A percentile compares a stretch with the other conserved stretches of the same genome.
Conservation (phyloP, 2,797 vertebrate species). For the Channallabes apus region DNA sequence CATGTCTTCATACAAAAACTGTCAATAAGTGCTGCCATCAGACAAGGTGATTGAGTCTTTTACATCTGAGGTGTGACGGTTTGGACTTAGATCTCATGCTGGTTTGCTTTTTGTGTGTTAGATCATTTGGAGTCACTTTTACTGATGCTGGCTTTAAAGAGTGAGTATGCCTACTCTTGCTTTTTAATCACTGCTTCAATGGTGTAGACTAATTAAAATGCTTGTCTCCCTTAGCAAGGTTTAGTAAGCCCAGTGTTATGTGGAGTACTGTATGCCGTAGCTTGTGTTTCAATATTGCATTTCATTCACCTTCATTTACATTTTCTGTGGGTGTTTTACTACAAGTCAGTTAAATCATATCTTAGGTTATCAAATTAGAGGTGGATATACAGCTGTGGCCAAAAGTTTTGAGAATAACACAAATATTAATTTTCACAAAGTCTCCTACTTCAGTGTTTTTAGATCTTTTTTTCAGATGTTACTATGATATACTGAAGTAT, state of each 20-base stretch:
- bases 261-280: neutral
- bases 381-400: neutral
- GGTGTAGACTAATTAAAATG: slow-evolving; percentile 10
- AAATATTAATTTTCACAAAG: too few relatives aligned
- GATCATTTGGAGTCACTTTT: slow-evolving; percentile 8
- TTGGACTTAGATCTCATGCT: slow-evolving; percentile 12
- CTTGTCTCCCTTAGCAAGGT: neutral
- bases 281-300: neutral
- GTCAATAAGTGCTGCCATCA: slow-evolving; percentile 2
- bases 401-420: too few relatives aligned
- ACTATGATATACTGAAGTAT: too few relatives aligned
- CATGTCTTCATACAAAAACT: neutral
- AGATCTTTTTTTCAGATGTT: too few relatives aligned
- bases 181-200: neutral
- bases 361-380: neutral
- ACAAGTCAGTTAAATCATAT: neutral
- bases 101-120: slow-evolving; percentile 25
- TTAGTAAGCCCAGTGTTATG: neutral
- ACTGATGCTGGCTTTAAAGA: slow-evolving; percentile 4
- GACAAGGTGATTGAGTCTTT: slow-evolving; percentile 8
- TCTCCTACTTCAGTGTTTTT: too few relatives aligned
- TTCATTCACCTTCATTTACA: neutral
- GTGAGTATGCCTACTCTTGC: neutral
- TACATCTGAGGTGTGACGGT: slow-evolving; percentile 16
- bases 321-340: neutral